Conservation (phyloP, 2,888 invertebrate genomes). For the Leptinotarsa peninsularis region DNA sequence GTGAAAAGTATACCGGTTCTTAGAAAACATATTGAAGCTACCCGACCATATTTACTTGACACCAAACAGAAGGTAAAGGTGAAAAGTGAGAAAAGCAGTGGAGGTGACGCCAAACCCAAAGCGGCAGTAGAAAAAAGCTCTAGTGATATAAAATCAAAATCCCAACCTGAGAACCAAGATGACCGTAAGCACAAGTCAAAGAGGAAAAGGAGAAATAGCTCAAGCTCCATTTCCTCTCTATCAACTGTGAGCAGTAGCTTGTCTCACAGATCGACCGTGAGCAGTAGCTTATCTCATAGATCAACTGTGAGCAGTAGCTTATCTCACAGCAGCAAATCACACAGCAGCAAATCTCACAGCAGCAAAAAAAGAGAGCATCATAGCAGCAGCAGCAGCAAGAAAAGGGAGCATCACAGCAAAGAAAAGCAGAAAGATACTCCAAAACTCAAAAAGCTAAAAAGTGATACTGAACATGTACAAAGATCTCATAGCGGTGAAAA, state of each 20-base stretch:
- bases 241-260: conserved; percentile 61
- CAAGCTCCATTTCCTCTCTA: conserved; percentile 63
- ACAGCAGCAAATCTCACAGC: not conserved
- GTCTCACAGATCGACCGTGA: not conserved
- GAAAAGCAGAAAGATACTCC: conserved; percentile 54
- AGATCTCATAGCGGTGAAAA: conserved; percentile 58
- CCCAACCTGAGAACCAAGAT: conserved; percentile 38
- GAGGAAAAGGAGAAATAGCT: conserved; percentile 63
- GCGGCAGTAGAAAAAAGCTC: conserved; percentile 45
- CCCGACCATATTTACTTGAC: conserved; percentile 46
- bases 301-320: conserved; percentile 55
- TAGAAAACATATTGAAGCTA: conserved; percentile 48
- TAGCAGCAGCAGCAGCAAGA: conserved; percentile 43
- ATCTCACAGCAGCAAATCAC: conserved; percentile 51
- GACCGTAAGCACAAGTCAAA: conserved; percentile 54
- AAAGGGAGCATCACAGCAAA: conserved; percentile 51
- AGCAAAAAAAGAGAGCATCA: conserved; percentile 53
- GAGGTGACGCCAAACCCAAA: conserved; percentile 36
- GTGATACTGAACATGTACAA: conserved; percentile 52
- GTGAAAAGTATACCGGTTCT: conserved; percentile 57
- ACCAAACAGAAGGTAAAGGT: conserved; percentile 42
- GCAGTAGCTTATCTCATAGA: too few species aligned
- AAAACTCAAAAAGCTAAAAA: conserved; percentile 62
- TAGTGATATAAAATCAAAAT: conserved; percentile 40
- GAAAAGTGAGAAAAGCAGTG: conserved; percentile 34